These are phyloP conservation scores for Melanophora roralis DNA, from an alignment of 2,888 invertebrate species.

Conservation along the genomic window DNA sequence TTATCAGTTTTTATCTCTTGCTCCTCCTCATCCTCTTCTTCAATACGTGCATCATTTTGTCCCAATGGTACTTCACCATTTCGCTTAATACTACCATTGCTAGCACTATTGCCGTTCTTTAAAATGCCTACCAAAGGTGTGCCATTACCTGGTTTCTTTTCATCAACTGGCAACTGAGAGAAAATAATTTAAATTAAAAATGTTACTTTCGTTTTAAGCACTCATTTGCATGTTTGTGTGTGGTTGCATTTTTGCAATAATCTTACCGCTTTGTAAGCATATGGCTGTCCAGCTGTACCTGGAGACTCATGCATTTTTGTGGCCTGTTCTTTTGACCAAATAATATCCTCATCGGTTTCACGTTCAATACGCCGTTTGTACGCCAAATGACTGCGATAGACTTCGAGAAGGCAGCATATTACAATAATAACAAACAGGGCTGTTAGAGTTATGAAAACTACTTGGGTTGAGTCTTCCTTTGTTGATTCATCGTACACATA, in stretches of 20 bases:
- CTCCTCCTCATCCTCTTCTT: conserved; percentile 72
- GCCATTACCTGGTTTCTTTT: conserved; percentile 71
- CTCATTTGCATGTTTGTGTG: neutral
- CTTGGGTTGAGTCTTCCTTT: conserved; percentile 88
- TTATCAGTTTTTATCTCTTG: conserved; percentile 47
- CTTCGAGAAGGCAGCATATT: conserved; percentile 84
- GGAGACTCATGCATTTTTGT: conserved; percentile 82
- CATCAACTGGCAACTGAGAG: conserved; percentile 73
- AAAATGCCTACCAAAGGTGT: conserved; percentile 75
- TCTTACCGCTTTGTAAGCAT: conserved; percentile 79
- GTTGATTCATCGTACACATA: conserved; percentile 84
- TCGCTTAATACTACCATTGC: conserved; percentile 66
- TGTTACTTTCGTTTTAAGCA: neutral
- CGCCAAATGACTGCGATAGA: conserved; percentile 86
- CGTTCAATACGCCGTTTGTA: conserved; percentile 85
- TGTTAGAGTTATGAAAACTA: conserved; percentile 87
- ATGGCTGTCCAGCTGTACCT: conserved; percentile 74
- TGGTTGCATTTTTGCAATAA: conserved; percentile 13
- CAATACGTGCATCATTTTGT: conserved; percentile 66
- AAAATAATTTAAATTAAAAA: neutral
- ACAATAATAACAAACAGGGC: conserved; percentile 85
- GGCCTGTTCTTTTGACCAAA: conserved; percentile 86
- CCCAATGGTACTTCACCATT: conserved; percentile 66
- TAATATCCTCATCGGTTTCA: conserved; percentile 86
- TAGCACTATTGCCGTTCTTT: conserved; percentile 74